phyloP scores from a whole-genome alignment of 2,888 invertebrate genomes.

The Mythimna impura region DNA sequence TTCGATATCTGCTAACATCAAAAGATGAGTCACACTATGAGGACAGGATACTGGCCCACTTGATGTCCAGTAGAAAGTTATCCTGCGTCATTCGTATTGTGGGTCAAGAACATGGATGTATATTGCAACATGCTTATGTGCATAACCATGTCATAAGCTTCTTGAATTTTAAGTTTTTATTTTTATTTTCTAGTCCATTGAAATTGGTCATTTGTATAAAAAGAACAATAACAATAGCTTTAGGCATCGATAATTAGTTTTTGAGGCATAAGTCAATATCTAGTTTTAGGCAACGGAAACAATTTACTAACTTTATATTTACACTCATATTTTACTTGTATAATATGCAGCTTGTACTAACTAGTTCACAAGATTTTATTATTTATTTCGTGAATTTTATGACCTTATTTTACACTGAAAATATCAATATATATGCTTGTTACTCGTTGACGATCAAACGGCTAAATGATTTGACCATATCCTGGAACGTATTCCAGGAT shows the following conservation, averaged over 20 bases:
- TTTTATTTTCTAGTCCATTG: too few species aligned
- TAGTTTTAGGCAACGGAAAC: background rate
- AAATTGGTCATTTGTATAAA: slow-evolving; percentile 17
- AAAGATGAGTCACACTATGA: slow-evolving; percentile 35
- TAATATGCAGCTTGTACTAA: background rate
- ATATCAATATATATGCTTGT: too few species aligned
- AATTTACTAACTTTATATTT: background rate
- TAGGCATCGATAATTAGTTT: background rate
- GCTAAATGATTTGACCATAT: too few species aligned
- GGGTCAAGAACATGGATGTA: slow-evolving; percentile 71
- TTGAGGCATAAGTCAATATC: background rate
- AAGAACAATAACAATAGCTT: background rate
- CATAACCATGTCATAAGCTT: slow-evolving; percentile 44
- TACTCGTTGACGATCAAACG: too few species aligned
- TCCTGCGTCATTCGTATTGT: slow-evolving; percentile 56
- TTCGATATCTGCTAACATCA: slow-evolving; percentile 2
- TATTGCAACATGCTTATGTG: slow-evolving; percentile 58
- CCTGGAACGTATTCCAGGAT: too few species aligned
- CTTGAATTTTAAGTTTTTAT: background rate
- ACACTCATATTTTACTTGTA: background rate
- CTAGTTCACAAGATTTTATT: background rate
- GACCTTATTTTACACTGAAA: background rate
- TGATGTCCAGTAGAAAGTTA: slow-evolving; percentile 67
- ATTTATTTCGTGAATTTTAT: background rate
- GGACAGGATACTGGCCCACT: slow-evolving; percentile 44